A percentile compares a stretch with the other conserved stretches of the same genome.
These are phyloP conservation scores for Camponotus vicinus DNA, from an alignment of 1,140 invertebrate genomes.

Conservation along the genomic window DNA sequence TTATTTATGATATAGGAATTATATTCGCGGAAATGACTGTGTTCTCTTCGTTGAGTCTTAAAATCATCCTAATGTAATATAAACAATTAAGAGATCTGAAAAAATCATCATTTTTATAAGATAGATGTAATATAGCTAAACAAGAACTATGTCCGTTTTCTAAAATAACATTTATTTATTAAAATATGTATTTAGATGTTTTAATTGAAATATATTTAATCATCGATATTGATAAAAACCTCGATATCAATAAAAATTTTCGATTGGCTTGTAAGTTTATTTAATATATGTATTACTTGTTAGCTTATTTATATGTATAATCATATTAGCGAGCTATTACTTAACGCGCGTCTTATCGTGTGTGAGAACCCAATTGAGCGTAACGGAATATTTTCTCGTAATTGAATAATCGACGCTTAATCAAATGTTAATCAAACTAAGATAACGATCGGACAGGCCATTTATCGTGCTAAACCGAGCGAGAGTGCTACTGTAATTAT, in stretches of 20 bases:
- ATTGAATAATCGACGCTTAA: slow-evolving; percentile 69
- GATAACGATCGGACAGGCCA: slow-evolving; percentile 54
- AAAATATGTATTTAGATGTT: not conserved
- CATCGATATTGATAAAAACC: not conserved
- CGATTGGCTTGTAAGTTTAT: not conserved
- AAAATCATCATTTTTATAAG: not conserved
- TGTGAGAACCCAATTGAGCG: slow-evolving; percentile 64
- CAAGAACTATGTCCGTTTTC: not conserved
- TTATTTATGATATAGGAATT: slow-evolving; percentile 48
- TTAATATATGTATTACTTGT: not conserved
- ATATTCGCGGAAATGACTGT: slow-evolving; percentile 5
- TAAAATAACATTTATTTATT: not conserved
- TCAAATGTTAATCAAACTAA: slow-evolving; percentile 32
- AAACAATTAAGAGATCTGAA: not conserved
- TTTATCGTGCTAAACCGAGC: slow-evolving; percentile 43
- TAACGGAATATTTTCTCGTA: slow-evolving; percentile 70
- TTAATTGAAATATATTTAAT: slow-evolving; percentile 10
- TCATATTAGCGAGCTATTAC: not conserved
- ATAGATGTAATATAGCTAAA: not conserved
- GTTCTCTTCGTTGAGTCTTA: not conserved
- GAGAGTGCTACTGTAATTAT: slow-evolving; percentile 59
- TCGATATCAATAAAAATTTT: slow-evolving; percentile 15
- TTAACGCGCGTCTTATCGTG: slow-evolving; percentile 53
- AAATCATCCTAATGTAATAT: slow-evolving; percentile 4
- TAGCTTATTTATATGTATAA: not conserved